phyloP scores from a whole-genome alignment of 2,888 invertebrate genomes.

The Leptinotarsa tumamoca region DNA sequence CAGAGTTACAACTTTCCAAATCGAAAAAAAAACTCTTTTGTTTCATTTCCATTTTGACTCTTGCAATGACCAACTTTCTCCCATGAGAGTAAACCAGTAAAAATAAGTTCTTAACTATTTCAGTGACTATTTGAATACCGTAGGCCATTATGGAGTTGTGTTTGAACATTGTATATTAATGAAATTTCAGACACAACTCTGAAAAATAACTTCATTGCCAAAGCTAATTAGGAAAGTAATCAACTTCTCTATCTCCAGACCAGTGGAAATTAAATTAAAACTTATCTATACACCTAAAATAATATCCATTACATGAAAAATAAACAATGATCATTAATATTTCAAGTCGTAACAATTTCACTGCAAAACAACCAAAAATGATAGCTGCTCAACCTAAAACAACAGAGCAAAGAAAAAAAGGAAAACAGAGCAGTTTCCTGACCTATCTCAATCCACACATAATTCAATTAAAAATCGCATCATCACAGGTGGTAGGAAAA shows the following conservation, averaged over 20 bases:
- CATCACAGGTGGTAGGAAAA: slow-evolving; percentile 47
- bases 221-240: not conserved
- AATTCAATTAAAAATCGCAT: slow-evolving; percentile 58
- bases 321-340: slow-evolving; percentile 2
- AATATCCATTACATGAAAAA: not conserved
- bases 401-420: slow-evolving; percentile 23
- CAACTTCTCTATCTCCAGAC: not conserved
- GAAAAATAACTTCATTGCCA: not conserved
- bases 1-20: too few relatives aligned
- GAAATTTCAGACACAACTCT: not conserved
- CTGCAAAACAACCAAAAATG: not conserved
- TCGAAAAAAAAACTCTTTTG: too few relatives aligned
- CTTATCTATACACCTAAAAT: not conserved
- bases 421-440: slow-evolving; percentile 33
- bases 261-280: not conserved
- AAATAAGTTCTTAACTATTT: too few relatives aligned
- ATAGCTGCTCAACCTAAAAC: not conserved
- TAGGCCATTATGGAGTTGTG: not conserved
- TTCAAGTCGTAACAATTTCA: slow-evolving; percentile 8
- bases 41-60: too few relatives aligned
- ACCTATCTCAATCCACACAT: slow-evolving; percentile 56
- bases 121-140: too few relatives aligned
- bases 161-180: not conserved
- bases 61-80: too few relatives aligned
- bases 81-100: too few relatives aligned